Evolutionary conservation across 2,113 vertebrate genomes (phyloP).

Genomic region (Lasiurus cinereus): DNA sequence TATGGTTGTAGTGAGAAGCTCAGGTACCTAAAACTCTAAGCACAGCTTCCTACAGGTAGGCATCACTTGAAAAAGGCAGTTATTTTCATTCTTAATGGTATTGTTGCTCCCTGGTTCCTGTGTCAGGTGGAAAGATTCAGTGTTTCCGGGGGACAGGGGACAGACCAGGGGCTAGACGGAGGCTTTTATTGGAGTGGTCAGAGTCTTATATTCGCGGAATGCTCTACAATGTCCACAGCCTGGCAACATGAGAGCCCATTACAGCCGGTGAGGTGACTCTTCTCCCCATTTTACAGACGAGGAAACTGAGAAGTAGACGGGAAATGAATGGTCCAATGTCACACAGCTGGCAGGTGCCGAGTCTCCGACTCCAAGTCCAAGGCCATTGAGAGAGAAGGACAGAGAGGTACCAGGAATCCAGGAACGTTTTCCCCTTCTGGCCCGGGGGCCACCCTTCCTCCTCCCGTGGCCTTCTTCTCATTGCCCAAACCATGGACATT

Average conservation of each 20-base stretch:
- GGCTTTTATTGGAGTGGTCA: not conserved
- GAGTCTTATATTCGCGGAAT: not conserved
- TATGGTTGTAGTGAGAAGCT: not conserved
- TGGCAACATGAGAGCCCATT: not conserved
- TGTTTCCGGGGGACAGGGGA: not conserved
- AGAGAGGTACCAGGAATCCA: not conserved
- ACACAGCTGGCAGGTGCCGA: not conserved
- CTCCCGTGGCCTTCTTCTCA: not conserved
- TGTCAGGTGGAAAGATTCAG: not conserved
- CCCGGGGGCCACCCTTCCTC: no score
- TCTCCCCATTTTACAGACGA: not conserved
- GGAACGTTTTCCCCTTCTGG: not conserved
- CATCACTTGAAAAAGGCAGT: not conserved
- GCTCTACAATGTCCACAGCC: not conserved
- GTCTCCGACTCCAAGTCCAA: not conserved
- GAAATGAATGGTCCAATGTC: not conserved
- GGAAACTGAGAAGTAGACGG: not conserved
- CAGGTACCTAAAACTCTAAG: not conserved
- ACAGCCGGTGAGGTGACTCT: not conserved
- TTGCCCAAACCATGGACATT: not conserved
- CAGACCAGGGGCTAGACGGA: not conserved
- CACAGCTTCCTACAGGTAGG: not conserved
- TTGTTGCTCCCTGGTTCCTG: not conserved
- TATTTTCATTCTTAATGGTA: not conserved
- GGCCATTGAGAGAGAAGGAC: not conserved